Evolutionary conservation across 2,797 vertebrate genomes (phyloP), one percentile per base, ranked within the genome.

Genomic region (Chelonia mydas): DNA sequence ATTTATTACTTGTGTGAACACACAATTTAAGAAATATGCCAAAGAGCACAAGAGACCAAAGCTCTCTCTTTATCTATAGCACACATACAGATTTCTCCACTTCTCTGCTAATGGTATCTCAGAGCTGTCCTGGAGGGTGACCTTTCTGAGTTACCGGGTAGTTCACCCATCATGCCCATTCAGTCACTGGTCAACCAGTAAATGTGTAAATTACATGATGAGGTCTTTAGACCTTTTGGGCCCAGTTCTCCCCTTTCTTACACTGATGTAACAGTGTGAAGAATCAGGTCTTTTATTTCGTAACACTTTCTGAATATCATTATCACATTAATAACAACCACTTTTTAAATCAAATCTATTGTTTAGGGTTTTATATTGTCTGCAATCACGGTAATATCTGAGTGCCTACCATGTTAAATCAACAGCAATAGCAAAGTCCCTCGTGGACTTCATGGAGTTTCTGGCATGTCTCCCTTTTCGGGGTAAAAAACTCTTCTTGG

Each of bases 221-320:
- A 49, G 21, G 59, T 47, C n/a, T 41, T 91, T 89, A 83, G 65
- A 68, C 53, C 23, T 41, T 53, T 77, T 47, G 15, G 25, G 57
- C 53, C 84, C 84, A 11, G 37, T 57, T 54, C 8, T 49, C 1
- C 37, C 54, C 77, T 85, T 83, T 28, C 33, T 0, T 0, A 11
- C 19, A 13, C 1, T 16, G 8, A 89, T 41, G 17, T 77, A 94
- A 65, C 2, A 88, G 13, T 7, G 23, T 37, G 80, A n/a, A 55
- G 7, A 28, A 90, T 25, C 4, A 13, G 33, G 41, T 2, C 45
- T 2, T 82, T 65, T 57, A 17, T 49, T 83, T 83, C 37, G 49
- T 61, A 61, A 13, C 1, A 5, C 31, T 90, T 11, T 81, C 27
- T 11, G 9, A 0, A 0, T 28, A 55, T 85, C 50, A 31, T 1